Conservation (phyloP, 2,113 vertebrate genomes). For the Nyctereutes procyonoides region DNA sequence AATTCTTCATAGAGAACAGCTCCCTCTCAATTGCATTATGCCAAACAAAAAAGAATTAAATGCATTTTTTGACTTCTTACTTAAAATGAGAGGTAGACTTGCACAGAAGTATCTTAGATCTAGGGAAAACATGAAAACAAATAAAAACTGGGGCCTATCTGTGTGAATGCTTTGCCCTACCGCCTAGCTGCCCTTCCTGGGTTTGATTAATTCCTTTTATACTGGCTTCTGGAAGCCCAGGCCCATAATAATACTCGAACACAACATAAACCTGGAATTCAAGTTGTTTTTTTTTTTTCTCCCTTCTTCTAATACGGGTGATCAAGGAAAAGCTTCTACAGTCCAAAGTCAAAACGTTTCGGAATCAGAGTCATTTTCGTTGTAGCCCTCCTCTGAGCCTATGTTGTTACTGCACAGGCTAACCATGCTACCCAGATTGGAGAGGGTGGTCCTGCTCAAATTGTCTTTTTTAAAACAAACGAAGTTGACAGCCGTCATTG, state of each 20-base stretch:
- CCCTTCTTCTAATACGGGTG: constrained; percentile 29
- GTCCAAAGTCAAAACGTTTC: constrained; percentile 93
- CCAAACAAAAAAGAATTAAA: constrained; percentile 80
- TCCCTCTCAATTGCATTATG: constrained; percentile 83
- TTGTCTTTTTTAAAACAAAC: constrained; percentile 93
- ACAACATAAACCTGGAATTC: constrained; percentile 66
- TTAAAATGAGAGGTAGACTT: constrained; percentile 89
- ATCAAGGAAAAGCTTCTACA: constrained; percentile 22
- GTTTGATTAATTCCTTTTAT: constrained; percentile 61
- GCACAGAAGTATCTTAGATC: constrained; percentile 82
- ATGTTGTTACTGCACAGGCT: constrained; percentile 86
- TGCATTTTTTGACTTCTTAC: constrained; percentile 79
- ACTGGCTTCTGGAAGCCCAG: constrained; percentile 53
- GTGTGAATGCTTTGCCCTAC: constrained; percentile 57
- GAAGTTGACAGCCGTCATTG: constrained; percentile 94
- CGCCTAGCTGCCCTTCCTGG: constrained; percentile 65
- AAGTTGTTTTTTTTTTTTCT: constrained; percentile 38
- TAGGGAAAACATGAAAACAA: constrained; percentile 77
- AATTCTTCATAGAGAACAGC: constrained; percentile 66
- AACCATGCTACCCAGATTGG: constrained; percentile 88
- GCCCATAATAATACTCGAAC: constrained; percentile 59
- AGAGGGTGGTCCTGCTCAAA: constrained; percentile 88
- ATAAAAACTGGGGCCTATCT: constrained; percentile 71
- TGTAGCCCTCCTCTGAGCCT: constrained; percentile 90
- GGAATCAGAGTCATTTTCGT: constrained; percentile 96